Evolutionary conservation across 2,888 invertebrate genomes (phyloP), one percentile per base, ranked within the genome.

Genomic region (Callyntrura guangdongensis): DNA sequence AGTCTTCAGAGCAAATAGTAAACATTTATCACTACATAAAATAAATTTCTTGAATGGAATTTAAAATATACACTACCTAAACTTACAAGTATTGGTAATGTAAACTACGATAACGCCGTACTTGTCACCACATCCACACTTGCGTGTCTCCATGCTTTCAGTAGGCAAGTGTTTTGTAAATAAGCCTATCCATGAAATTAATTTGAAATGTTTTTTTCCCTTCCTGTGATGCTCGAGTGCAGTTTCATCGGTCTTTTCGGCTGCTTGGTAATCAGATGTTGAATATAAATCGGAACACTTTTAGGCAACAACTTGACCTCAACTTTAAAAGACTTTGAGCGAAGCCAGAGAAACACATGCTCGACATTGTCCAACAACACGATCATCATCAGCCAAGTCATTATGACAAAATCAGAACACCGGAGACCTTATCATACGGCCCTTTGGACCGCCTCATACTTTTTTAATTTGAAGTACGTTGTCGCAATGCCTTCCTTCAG

Each of bases 361-460:
- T 98, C 98, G 3, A 99, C 99, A 95, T 99, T 99, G 95, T 99
- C 99, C 94, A 99, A 96, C 93, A 99, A 98, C 99, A 99, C 99
- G 56, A 95, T 99, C 99, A 95, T 99, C 99, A 95, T 99, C 99
- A 0, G 99, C 99, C 94, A 99, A 96, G 95, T 99, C 99, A 95
- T 99, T 99, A 97, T 99, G 99, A 95, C 99, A 99, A 95, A 99
- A 99, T 96, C 97, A 99, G 99, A 95, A 97, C 99, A 64, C 97
- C 97, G 0, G 98, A 98, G 94, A 98, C 97, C 5, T 96, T 96
- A 89, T 99, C 99, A 95, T 99, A 98, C 0, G 97, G 96, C 95
- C 98, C 98, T 94, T 97, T 97, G 6, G 59, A 72, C 0, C 99
- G 99, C 86, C 98, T 98, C 47, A 99, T 96, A 93, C 17, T 92